These are phyloP conservation scores for Stratiolaelaps scimitus DNA, from an alignment of 1,140 invertebrate species.

Conservation along the genomic window DNA sequence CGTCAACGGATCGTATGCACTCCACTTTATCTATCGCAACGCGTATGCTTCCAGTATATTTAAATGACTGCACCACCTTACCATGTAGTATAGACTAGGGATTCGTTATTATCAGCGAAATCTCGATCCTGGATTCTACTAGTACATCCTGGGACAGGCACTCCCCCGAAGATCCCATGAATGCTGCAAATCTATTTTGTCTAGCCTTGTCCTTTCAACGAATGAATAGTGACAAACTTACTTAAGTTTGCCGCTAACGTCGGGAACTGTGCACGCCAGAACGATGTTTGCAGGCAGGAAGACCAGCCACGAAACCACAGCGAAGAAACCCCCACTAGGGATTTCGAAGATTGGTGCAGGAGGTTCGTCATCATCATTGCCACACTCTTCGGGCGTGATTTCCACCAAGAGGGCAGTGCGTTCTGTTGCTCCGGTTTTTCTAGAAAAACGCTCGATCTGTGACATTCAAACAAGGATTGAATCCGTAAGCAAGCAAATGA, in stretches of 20 bases:
- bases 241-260: constrained; percentile 30
- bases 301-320: constrained; percentile 30
- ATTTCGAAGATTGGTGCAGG: constrained; percentile 30
- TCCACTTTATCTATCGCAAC: too few species aligned
- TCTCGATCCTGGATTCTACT: too few species aligned
- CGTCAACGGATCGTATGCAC: too few species aligned
- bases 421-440: neutral
- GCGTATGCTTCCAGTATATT: too few species aligned
- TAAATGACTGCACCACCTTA: too few species aligned
- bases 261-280: constrained; percentile 31
- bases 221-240: too few species aligned
- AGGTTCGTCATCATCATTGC: constrained; percentile 39
- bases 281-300: constrained; percentile 32
- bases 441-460: neutral
- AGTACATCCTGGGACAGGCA: too few species aligned
- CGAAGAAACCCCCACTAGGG: constrained; percentile 28
- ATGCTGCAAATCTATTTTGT: too few species aligned
- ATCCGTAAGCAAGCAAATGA: neutral
- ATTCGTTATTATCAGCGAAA: too few species aligned
- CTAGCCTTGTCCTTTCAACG: neutral
- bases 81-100: too few species aligned
- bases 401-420: neutral
- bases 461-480: neutral
- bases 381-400: constrained; percentile 26
- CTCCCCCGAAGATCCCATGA: too few species aligned